Evolutionary conservation across 2,113 vertebrate genomes (phyloP).

Genomic region (Azemiops feae): DNA sequence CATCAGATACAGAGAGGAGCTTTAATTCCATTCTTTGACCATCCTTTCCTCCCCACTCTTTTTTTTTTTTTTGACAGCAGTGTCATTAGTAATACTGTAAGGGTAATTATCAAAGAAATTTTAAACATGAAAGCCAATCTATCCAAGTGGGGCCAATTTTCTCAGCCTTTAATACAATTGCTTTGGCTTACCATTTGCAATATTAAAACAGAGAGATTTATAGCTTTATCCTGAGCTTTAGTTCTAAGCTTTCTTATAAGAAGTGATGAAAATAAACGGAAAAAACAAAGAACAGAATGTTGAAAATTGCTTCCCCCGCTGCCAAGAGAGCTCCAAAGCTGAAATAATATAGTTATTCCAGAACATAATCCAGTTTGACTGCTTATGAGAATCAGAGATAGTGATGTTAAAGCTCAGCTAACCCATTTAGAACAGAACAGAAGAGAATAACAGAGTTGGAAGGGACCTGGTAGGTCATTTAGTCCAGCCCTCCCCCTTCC

Average conservation of each 20-base stretch:
- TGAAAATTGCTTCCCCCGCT: neutral
- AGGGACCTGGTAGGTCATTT: no score
- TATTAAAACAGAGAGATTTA: neutral
- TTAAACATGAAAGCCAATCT: neutral
- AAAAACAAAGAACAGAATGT: neutral
- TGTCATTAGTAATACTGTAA: neutral
- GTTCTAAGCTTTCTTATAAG: neutral
- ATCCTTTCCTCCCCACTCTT: neutral
- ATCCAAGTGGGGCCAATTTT: neutral
- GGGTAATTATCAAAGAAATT: conserved; percentile 2
- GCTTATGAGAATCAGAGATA: neutral
- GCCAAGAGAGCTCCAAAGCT: neutral
- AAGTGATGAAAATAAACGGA: neutral
- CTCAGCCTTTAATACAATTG: neutral
- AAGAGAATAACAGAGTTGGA: no score
- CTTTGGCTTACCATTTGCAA: conserved; percentile 2
- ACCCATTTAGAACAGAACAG: no score
- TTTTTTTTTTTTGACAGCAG: neutral
- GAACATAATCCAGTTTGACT: neutral
- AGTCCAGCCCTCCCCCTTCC: no score
- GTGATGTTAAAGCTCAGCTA: no score
- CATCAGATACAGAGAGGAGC: neutral
- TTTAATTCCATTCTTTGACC: neutral
- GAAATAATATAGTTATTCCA: neutral
- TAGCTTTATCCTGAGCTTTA: neutral